These are phyloP conservation scores for Drosophila affinis DNA, from an alignment of 2,888 invertebrate species.

Conservation along the genomic window DNA sequence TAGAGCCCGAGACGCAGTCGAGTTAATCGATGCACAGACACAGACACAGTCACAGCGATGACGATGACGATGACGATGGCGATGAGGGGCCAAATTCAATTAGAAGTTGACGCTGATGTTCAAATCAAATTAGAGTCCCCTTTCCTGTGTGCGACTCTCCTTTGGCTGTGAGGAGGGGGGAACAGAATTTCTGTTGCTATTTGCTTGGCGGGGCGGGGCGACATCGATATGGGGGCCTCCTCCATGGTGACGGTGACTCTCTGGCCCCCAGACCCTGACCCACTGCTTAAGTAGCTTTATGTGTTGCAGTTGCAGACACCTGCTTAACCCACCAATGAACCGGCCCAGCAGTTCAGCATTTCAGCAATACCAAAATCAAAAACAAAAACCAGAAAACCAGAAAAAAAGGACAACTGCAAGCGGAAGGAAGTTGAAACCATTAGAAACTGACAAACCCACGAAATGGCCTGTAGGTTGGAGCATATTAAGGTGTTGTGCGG, in stretches of 20 bases:
- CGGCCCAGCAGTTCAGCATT: constrained; percentile 23
- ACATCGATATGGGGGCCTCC: constrained; percentile 4
- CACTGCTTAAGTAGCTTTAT: constrained; percentile 55
- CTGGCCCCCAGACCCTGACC: not conserved
- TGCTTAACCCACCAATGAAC: constrained; percentile 16
- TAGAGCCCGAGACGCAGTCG: constrained; percentile 27
- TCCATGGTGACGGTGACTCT: not conserved
- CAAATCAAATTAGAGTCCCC: constrained; percentile 68
- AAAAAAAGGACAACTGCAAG: constrained; percentile 56
- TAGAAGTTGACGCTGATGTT: constrained; percentile 68
- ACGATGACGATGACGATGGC: constrained; percentile 2
- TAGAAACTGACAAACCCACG: constrained; percentile 69
- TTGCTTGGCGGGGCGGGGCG: constrained; percentile 8
- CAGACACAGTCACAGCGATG: not conserved
- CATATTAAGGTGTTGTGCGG: constrained; percentile 22
- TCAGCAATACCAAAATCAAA: constrained; percentile 28
- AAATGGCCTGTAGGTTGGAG: constrained; percentile 2
- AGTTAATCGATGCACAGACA: constrained; percentile 45
- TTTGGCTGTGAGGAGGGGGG: not conserved
- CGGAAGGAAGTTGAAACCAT: constrained; percentile 80
- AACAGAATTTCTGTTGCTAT: not conserved
- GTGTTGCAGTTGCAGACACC: constrained; percentile 38
- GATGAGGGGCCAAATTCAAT: constrained; percentile 64
- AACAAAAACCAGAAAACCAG: not conserved
- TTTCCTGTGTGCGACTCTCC: not conserved